These are phyloP conservation scores for Hyaena hyaena DNA, from an alignment of 2,113 vertebrate genomes.

Conservation along the genomic window DNA sequence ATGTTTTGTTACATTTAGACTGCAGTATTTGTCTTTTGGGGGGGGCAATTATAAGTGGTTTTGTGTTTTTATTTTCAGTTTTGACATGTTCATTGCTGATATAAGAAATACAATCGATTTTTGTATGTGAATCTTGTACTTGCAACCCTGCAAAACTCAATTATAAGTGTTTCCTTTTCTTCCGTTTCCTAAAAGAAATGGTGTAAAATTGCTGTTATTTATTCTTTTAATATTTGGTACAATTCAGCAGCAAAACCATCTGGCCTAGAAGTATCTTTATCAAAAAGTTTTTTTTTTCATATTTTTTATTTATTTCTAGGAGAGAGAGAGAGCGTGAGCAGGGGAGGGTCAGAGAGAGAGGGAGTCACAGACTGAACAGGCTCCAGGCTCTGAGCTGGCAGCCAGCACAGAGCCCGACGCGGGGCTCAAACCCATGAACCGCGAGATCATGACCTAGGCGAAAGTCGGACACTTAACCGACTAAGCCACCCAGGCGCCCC, in stretches of 20 bases:
- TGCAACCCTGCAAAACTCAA: neutral
- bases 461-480: no score
- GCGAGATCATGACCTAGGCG: no score
- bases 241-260: neutral
- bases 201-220: neutral
- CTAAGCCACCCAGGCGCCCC: no score
- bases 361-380: no score
- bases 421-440: no score
- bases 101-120: neutral
- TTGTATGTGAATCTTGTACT: neutral
- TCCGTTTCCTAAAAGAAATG: conserved; percentile 1
- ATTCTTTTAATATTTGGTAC: neutral
- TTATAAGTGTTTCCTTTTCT: neutral
- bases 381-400: no score
- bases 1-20: neutral
- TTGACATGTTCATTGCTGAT: neutral
- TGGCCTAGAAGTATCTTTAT: neutral
- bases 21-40: neutral
- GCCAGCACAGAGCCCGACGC: no score
- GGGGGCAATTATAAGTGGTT: neutral
- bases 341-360: no score
- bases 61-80: neutral
- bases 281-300: neutral
- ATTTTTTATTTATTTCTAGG: no score
- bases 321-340: no score